Evolutionary conservation across 2,888 invertebrate species (phyloP), one percentile per base, ranked within the genome.

Genomic region (Drosophila sordidula): DNA sequence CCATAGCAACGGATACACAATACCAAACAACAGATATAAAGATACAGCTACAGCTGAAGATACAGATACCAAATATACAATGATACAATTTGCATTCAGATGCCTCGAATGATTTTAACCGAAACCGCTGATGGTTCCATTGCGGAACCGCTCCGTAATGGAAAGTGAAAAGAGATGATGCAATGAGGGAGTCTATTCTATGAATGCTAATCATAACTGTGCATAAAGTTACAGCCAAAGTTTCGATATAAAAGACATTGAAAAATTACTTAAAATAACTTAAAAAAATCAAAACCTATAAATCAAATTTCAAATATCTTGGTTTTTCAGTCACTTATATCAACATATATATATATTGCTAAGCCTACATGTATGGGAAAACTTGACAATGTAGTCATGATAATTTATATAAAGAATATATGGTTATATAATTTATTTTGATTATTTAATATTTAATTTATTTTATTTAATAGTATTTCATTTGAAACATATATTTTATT

Each of bases 131-230:
- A 50, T 51, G 39, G 22, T 55, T 52, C 18, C 52, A 61, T 32
- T 71, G 49, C 51, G 38, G 41, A 51, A 47, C 14, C 42, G 32
- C 46, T 32, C 54, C 47, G 14, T 52, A 50, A 61, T 70, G 47
- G 70, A 82, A 83, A 83, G 83, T 86, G 75, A 86, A 74, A 78
- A 57, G 50, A 56, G 68, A 78, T 86, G 80, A 75, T 75, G 75
- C 66, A 75, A 75, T 55, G 52, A 44, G 47, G 22, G 22, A 61
- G 32, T 32, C 34, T 12, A 2, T 63, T 58, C 62, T 41, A 8
- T 1, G 26, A 41, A 50, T 45, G 29, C 16, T 4, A 25, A 44
- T n/a, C 5, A 9, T 18, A 6, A 16, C 0, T 42, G 14, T 42
- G 26, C 22, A 26, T 9, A 22, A 44, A 16, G 9, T 9, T 1